Base-by-base conservation (phyloP, 2,888 invertebrate genomes). In the Eustalomyia histrio region DNA sequence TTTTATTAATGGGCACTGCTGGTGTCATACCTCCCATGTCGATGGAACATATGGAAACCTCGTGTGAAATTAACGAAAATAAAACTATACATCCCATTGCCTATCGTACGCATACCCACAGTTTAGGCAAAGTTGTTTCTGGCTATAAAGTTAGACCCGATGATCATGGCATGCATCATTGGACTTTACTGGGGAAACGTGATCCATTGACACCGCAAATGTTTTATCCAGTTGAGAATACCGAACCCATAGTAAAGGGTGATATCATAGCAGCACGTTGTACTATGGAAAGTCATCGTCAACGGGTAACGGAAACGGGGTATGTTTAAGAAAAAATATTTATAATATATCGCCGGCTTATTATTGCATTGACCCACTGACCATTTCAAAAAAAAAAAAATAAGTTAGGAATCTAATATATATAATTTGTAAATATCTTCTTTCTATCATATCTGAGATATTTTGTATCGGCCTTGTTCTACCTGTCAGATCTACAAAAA, bases 31-130 rank as follows among this genome's bases (percentile, higher is more conserved):
- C 94, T 0, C 93, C 96, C 0, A 92, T 92, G 83, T 90, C 91
- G 8, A 91, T 93, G 0, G 97, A 96, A 83, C 94, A 96, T 86
- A 96, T 99, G 96, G 99, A 99, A 91, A 94, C 97, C 0, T 95
- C 97, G 0, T 99, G 99, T 90, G 92, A 92, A 73, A 93, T 97
- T 60, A 91, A 91, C 2, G 96, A 97, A 88, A 92, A 95, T 71
- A 96, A 97, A 89, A 93, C 93, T 5, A 93, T 99, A 63, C 94
- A 98, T 92, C 99, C 99, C 0, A 97, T 99, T 91, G 98, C 98
- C 0, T 99, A 96, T 91, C 93, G 99, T 82, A 96, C 96, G 0
- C 99, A 99, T 88, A 98, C 99, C 0, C 99, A 99, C 87, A 92
- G 94, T 24, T 92, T 98, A 72, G 97, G 97, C 92, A 94, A 93